Evolutionary conservation across 2,113 vertebrate genomes (phyloP).

Genomic region (Nycticryphes semicollaris): DNA sequence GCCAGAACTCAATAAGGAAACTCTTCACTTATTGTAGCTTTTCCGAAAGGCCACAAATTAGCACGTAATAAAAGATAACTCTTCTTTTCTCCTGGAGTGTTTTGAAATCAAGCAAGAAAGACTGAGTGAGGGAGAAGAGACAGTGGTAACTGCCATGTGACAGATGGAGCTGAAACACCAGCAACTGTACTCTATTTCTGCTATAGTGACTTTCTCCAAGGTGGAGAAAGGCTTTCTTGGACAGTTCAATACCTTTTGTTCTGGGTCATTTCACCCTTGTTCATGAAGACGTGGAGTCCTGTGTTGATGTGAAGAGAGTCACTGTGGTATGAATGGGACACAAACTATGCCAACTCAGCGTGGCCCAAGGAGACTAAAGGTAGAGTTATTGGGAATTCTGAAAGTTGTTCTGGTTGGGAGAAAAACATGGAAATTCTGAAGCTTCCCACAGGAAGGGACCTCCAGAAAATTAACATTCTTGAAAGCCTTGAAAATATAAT

Average conservation of each 20-base stretch:
- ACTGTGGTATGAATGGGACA: not conserved
- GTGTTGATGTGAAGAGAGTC: not conserved
- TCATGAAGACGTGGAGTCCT: not conserved
- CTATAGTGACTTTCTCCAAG: not conserved
- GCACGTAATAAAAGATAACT: not conserved
- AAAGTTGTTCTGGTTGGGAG: not conserved
- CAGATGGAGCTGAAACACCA: not conserved
- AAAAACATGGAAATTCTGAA: not conserved
- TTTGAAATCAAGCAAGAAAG: not conserved
- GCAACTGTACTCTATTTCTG: not conserved
- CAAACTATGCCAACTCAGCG: not conserved
- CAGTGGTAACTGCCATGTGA: not conserved
- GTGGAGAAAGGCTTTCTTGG: not conserved
- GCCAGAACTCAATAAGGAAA: not conserved
- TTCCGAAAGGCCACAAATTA: not conserved
- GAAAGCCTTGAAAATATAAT: not conserved
- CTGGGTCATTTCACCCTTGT: not conserved
- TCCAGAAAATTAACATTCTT: not conserved
- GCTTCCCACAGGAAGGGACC: not conserved
- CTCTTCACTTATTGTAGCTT: not conserved
- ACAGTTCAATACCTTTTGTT: not conserved
- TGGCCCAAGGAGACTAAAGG: not conserved
- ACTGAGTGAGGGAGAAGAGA: not conserved
- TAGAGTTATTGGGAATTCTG: not conserved
- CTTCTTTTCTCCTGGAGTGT: not conserved